Conservation (phyloP, 2,113 vertebrate genomes). For the Prionailurus viverrinus region DNA sequence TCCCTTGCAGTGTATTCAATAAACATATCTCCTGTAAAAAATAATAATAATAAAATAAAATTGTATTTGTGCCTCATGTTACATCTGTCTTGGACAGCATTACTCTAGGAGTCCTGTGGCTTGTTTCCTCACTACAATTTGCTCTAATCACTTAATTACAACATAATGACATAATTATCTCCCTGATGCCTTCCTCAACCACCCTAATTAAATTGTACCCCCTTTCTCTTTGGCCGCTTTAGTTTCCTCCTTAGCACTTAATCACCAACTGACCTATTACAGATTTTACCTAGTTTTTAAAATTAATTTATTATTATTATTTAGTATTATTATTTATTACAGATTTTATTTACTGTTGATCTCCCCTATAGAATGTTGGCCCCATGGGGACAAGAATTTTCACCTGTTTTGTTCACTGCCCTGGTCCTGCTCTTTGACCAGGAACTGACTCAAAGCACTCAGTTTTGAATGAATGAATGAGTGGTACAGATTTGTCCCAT, state of each 20-base stretch:
- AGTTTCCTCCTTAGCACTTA: neutral
- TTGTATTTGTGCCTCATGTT: neutral
- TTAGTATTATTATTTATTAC: too few species aligned
- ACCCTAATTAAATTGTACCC: neutral
- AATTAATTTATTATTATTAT: neutral
- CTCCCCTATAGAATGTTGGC: neutral
- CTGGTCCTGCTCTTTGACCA: neutral
- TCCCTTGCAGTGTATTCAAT: neutral
- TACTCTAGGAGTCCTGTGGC: neutral
- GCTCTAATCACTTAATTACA: neutral
- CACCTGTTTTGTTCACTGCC: neutral
- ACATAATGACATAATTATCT: neutral
- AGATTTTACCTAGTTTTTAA: neutral
- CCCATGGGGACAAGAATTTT: neutral
- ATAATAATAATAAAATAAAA: neutral
- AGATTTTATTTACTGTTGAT: neutral
- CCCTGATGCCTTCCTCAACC: neutral
- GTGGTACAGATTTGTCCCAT: constrained; percentile 26
- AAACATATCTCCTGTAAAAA: neutral
- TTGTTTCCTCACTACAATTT: neutral
- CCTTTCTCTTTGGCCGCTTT: neutral
- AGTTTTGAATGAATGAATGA: neutral
- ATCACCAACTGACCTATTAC: neutral
- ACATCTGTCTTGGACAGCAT: neutral
- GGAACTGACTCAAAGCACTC: neutral